These are phyloP conservation scores for Pecten maximus DNA, from an alignment of 2,888 invertebrate species.

Conservation along the genomic window DNA sequence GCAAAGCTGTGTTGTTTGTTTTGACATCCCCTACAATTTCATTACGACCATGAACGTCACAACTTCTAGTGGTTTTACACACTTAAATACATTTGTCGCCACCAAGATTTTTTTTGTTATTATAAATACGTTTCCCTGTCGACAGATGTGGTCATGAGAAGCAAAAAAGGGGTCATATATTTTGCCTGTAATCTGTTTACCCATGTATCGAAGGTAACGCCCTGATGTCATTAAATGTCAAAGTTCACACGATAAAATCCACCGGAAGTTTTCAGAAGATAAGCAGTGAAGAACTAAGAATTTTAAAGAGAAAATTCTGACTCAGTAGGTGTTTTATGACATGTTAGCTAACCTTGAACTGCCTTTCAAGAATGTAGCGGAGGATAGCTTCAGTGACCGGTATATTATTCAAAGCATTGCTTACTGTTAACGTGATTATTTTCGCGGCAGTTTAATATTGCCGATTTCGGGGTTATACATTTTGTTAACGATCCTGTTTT, in stretches of 20 bases:
- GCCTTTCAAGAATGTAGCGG: no score
- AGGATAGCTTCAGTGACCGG: no score
- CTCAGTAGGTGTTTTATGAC: no score
- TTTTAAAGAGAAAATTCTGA: no score
- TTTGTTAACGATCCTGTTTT: no score
- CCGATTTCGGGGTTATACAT: no score
- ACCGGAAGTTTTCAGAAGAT: background rate
- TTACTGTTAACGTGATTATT: no score
- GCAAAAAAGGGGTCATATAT: background rate
- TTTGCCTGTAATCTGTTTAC: background rate
- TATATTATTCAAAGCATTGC: no score
- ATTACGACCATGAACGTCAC: background rate
- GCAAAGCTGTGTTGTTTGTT: conserved; percentile 11
- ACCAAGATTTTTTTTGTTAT: background rate
- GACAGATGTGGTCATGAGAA: background rate
- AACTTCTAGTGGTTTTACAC: background rate
- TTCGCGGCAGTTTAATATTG: no score
- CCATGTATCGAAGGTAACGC: background rate
- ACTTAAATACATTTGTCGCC: background rate
- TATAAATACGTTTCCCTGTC: background rate
- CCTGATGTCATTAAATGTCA: background rate
- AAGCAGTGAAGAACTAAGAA: background rate
- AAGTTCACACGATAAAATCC: background rate
- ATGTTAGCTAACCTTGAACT: no score
- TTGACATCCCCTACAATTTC: background rate